Evolutionary conservation across 2,797 vertebrate genomes (phyloP).

Genomic region (Mus spretus): DNA sequence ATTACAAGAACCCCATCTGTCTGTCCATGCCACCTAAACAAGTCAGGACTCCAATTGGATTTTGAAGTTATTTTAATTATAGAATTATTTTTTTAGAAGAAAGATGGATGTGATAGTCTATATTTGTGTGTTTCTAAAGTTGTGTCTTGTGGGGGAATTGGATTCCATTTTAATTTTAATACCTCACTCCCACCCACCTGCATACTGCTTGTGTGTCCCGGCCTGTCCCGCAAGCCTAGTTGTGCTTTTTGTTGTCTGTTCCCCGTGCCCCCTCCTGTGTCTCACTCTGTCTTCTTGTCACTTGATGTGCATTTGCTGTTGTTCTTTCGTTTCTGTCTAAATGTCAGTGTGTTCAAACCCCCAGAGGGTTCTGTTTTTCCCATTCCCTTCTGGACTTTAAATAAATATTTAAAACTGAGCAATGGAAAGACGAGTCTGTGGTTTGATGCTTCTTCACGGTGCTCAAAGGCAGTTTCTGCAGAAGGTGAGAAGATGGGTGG

Average conservation of each 20-base stretch:
- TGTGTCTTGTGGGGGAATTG: slow-evolving; percentile 80
- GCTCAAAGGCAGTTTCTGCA: background rate
- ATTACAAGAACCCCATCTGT: slow-evolving; percentile 90
- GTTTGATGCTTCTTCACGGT: slow-evolving; percentile 64
- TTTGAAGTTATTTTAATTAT: slow-evolving; percentile 82
- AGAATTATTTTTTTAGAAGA: slow-evolving; percentile 87
- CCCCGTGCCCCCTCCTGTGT: background rate
- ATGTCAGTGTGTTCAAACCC: slow-evolving; percentile 74
- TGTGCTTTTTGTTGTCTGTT: background rate
- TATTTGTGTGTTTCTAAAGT: slow-evolving; percentile 81
- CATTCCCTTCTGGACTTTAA: slow-evolving; percentile 90
- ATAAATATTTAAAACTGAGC: slow-evolving; percentile 96
- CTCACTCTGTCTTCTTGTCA: background rate
- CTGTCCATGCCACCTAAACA: slow-evolving; percentile 90
- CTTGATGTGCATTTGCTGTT: slow-evolving; percentile 86
- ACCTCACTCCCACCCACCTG: slow-evolving; percentile 79
- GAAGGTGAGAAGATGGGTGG: background rate
- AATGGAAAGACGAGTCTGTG: slow-evolving; percentile 81
- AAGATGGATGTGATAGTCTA: slow-evolving; percentile 83
- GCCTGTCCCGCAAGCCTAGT: background rate
- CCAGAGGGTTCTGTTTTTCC: slow-evolving; percentile 46
- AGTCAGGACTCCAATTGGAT: slow-evolving; percentile 84
- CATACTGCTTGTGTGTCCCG: background rate
- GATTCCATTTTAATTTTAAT: slow-evolving; percentile 83
- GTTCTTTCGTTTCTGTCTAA: slow-evolving; percentile 80